Base-by-base conservation (phyloP, 2,888 invertebrate genomes). In the Idaea dimidiata region DNA sequence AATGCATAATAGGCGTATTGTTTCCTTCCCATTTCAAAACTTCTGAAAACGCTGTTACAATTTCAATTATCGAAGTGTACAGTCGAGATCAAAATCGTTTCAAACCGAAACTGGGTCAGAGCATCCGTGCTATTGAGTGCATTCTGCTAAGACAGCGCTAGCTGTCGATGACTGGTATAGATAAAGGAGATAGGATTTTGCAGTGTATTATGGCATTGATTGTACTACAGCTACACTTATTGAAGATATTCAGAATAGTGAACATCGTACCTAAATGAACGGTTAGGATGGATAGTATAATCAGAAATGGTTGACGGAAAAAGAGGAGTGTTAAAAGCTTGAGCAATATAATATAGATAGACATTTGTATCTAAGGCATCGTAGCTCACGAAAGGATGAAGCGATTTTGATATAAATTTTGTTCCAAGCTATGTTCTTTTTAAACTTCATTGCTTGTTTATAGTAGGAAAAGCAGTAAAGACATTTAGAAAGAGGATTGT, bases 131-230 rank as follows among this genome's bases (percentile, higher is more conserved):
- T 43, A 43, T 43, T 43, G 43, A 43, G 43, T 43, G 43, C 43
- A 43, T 43, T 43, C 43, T 43, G 43, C 43, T 43, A 10, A 43
- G 10, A 14, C 43, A 8, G 43, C 43, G 14, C 43, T 24, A 24
- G 24, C 24, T 43, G 6, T 43, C 43, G 43, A 43, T 43, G 43
- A 43, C 43, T 43, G 43, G 8, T 14, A 8, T 0, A 43, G 43
- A 43, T 43, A 43, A 43, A 43, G 43, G 43, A 43, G 43, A 43
- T 43, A 43, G 43, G 43, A 43, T 43, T 43, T 43, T 43, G 43
- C 43, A 43, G 43, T 43, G 14, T 8, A 10, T 43, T 8, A 43
- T 3, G 43, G 43, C 43, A 14, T 43, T 43, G 43, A 43, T 43
- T 43, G 14, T 43, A 43, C 43, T 14, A 7, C n/a, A n/a, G n/a